A percentile compares a stretch with the other conserved stretches of the same genome.
Conservation (phyloP, 23 tunicate species). For the Oikopleura dioica region DNA sequence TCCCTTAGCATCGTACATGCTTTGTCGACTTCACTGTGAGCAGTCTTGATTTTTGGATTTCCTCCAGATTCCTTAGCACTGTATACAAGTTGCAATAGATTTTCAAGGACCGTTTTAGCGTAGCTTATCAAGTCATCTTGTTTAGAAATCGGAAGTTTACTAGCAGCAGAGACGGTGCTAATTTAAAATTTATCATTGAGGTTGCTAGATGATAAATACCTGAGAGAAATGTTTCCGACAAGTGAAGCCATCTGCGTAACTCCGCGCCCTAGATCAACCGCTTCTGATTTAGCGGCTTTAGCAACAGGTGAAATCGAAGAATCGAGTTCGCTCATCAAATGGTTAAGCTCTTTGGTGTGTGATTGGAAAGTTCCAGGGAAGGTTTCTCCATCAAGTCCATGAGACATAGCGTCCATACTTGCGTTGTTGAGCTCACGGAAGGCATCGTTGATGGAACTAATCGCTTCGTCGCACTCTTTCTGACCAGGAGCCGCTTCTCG, state of each 20-base stretch:
- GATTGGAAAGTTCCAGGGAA: too few relatives aligned
- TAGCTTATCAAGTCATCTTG: slow-evolving; percentile 95
- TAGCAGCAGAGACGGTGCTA: slow-evolving; percentile 84
- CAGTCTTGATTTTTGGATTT: slow-evolving; percentile 53
- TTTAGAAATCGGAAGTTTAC: slow-evolving; percentile 40
- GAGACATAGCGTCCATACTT: slow-evolving; percentile 54
- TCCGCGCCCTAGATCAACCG: slow-evolving; percentile 67
- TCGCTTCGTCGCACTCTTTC: slow-evolving; percentile 90
- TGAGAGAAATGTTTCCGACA: slow-evolving; percentile 53
- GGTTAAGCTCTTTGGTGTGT: too few relatives aligned
- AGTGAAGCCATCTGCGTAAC: slow-evolving; percentile 72
- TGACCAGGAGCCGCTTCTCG: slow-evolving; percentile 94
- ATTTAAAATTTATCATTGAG: too few relatives aligned
- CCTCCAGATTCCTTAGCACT: slow-evolving; percentile 95
- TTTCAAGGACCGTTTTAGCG: slow-evolving; percentile 77
- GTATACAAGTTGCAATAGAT: slow-evolving; percentile 65
- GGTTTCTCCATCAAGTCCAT: too few relatives aligned
- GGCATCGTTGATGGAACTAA: slow-evolving; percentile 52
- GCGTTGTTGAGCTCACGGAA: slow-evolving; percentile 69
- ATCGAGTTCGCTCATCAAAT: too few relatives aligned
- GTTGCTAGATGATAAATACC: too few relatives aligned
- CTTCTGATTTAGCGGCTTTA: slow-evolving; percentile 66
- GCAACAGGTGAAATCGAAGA: too few relatives aligned
- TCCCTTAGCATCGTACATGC: background rate
- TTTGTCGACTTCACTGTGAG: slow-evolving; percentile 5